A percentile compares a stretch with the other conserved stretches of the same genome.
phyloP scores from a whole-genome alignment of 35 echinoderm and acorn worm species.

The Hemicentrotus pulcherrimus region DNA sequence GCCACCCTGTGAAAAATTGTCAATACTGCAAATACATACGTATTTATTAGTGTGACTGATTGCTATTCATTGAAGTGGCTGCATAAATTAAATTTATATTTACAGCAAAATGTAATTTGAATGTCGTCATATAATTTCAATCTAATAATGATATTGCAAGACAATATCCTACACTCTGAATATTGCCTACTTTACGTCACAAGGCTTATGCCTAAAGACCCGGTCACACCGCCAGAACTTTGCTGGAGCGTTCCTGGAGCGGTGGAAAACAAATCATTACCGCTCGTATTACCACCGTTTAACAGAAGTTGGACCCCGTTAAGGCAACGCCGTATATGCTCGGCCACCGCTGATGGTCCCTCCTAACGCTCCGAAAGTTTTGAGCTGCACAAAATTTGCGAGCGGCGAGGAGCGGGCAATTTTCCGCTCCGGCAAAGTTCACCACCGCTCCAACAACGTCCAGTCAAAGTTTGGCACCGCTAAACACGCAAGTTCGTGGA shows the following conservation, averaged over 20 bases:
- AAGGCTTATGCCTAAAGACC: too few relatives aligned
- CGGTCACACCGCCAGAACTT: slow-evolving; percentile 28
- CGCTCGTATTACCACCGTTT: slow-evolving; percentile 25
- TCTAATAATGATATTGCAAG: too few relatives aligned
- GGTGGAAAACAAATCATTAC: not conserved
- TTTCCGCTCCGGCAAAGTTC: slow-evolving; percentile 43
- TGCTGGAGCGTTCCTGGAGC: slow-evolving; percentile 36
- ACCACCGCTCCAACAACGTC: slow-evolving; percentile 39
- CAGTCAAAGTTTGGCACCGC: slow-evolving; percentile 4
- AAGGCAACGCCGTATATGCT: slow-evolving; percentile 38
- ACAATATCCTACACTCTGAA: too few relatives aligned
- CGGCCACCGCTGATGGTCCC: slow-evolving; percentile 42
- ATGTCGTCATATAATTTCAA: too few relatives aligned
- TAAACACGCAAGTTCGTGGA: slow-evolving; percentile 13
- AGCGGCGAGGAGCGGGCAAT: slow-evolving; percentile 34
- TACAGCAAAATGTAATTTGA: too few relatives aligned
- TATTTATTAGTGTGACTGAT: too few relatives aligned
- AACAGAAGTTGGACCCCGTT: slow-evolving; percentile 22
- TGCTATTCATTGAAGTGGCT: too few relatives aligned
- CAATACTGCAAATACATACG: too few relatives aligned
- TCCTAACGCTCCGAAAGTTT: slow-evolving; percentile 36
- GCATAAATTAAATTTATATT: too few relatives aligned
- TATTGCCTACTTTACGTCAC: too few relatives aligned
- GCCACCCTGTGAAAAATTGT: too few relatives aligned
- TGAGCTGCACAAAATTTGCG: slow-evolving; percentile 42